Evolutionary conservation across 2,888 invertebrate genomes (phyloP), one percentile per base, ranked within the genome.

Genomic region (Dione vanillae): DNA sequence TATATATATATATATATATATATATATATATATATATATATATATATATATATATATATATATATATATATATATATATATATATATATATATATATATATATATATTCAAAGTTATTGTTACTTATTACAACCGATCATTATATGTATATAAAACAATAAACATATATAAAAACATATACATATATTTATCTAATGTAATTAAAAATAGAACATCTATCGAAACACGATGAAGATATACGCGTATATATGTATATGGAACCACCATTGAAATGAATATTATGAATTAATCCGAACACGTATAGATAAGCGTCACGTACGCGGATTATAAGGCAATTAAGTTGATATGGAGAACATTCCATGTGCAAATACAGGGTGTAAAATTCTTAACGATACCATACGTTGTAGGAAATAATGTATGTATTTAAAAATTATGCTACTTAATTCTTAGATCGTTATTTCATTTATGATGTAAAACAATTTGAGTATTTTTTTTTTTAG

Each of bases 261-360:
- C 49, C 62, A 70, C 73, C 74, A 74, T 75, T 72, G 71, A 68
- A 73, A 75, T 68, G 73, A 73, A 75, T 75, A 76, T 78, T 76
- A 76, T 76, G 76, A 82, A 79, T 81, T 84, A 85, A 85, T 83
- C 83, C 81, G 68, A 74, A 77, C 80, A 75, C 81, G 83, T 80
- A 79, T 79, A 81, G 81, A 83, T 80, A 78, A 78, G 74, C 76
- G 81, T 83, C 87, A 88, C 87, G 87, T 85, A 79, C 84, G 65
- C 58, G 85, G 88, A 85, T 88, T 87, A 88, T 83, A 85, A 79
- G 83, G 80, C 85, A 87, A 88, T 88, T 86, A 88, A 79, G 77
- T 79, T 79, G 79, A 82, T 83, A 80, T 74, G 79, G 74, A 80
- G 78, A 78, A 78, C 77, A 79, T 76, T 76, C 72, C 66, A 65